Evolutionary conservation across 1,140 invertebrate species (phyloP), one percentile per base, ranked within the genome.

Genomic region (Tribolium madens): DNA sequence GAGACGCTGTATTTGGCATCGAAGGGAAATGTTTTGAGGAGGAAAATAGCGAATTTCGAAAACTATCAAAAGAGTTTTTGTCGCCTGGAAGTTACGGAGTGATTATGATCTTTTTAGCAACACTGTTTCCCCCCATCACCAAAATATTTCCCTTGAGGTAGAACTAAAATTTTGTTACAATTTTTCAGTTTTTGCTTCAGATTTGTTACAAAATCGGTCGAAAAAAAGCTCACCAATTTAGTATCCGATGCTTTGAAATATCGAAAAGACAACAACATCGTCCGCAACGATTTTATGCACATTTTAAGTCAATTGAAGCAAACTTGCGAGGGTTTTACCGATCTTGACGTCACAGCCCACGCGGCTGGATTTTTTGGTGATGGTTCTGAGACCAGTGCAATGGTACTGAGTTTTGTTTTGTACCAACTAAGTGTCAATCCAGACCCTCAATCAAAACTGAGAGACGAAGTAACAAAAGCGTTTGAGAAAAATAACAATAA

Each of bases 391-490:
- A 91, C 91, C 0, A 79, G 74, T 69, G 33, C 81, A 17, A 72
- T 57, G 2, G 76, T 68, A 1, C 46, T 82, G 17, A 60, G 48
- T 71, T 77, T 77, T 69, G 60, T 76, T 1, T 17, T 82, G 7
- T 93, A 92, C 81, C 87, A 91, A 50, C 81, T 94, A 13, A 89
- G 92, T 3, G 86, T 78, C 10, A 90, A 92, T 86, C 89, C 87
- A 3, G 85, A 88, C 0, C 88, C 90, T 36, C 93, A 95, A 81
- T 86, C 91, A 1, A 92, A 90, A 84, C 83, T 95, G 2, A 87
- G 90, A 33, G 81, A 90, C 78, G 93, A 95, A 86, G 83, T 94
- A 0, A 78, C 84, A 9, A 82, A 52, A 57, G 46, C 86, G 1
- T 70, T 85, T 15, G 46, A 79, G 1, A 80, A 82, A 21, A 78